These are phyloP conservation scores for Phaethon lepturus DNA, from an alignment of 2,113 vertebrate genomes.

Conservation along the genomic window DNA sequence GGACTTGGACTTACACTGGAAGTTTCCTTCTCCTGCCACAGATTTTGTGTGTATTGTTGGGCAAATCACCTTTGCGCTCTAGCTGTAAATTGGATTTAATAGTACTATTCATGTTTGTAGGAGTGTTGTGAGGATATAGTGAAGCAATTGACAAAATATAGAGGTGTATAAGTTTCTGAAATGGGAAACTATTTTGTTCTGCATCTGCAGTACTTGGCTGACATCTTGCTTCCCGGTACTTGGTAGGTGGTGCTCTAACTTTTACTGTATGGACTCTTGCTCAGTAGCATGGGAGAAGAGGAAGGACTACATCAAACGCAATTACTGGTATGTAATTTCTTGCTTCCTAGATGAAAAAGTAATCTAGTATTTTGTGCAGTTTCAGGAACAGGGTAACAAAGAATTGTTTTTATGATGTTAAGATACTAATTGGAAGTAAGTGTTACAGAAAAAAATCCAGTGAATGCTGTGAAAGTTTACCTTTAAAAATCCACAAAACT, in stretches of 20 bases:
- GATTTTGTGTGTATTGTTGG: background rate
- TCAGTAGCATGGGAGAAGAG: constrained; percentile 75
- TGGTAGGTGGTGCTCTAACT: constrained; percentile 63
- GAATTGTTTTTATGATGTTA: background rate
- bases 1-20: background rate
- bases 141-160: background rate
- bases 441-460: background rate
- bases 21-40: background rate
- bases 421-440: background rate
- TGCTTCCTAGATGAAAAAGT: background rate
- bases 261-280: constrained; percentile 75
- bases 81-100: background rate
- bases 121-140: background rate
- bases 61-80: background rate
- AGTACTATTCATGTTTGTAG: background rate
- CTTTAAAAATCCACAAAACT: background rate
- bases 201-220: background rate
- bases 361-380: background rate
- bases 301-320: constrained; percentile 68
- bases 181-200: background rate
- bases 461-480: background rate
- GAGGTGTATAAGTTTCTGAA: background rate
- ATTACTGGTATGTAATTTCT: constrained; percentile 57
- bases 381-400: background rate
- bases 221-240: constrained; percentile 17